These are phyloP conservation scores for Phyllostomus hastatus DNA, from an alignment of 2,113 vertebrate species.

Conservation along the genomic window DNA sequence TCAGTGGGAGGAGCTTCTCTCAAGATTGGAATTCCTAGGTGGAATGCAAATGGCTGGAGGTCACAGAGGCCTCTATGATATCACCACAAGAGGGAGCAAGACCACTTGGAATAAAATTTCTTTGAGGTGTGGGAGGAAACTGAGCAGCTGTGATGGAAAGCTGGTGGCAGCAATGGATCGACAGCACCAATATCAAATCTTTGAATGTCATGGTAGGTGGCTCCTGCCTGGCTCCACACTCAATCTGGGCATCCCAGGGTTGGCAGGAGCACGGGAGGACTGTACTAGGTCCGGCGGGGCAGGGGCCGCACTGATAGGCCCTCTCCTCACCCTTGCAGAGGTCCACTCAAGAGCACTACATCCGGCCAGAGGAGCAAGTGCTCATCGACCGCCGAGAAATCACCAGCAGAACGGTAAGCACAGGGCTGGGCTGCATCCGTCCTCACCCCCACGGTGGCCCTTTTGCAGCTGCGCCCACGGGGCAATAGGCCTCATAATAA, in stretches of 20 bases:
- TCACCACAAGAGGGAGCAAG: conserved; percentile 31
- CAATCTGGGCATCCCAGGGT: neutral
- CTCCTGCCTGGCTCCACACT: neutral
- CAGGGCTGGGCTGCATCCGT: neutral
- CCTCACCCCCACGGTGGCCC: neutral
- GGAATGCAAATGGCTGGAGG: conserved; percentile 34
- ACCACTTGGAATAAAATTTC: neutral
- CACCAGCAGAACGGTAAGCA: neutral
- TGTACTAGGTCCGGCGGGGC: neutral
- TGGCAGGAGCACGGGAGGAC: neutral
- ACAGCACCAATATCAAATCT: neutral
- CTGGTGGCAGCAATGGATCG: neutral
- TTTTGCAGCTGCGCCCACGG: neutral
- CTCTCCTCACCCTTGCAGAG: neutral
- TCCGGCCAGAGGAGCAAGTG: conserved; percentile 15
- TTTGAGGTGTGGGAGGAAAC: neutral
- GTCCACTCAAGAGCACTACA: neutral
- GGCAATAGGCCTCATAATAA: neutral
- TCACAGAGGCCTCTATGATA: conserved; percentile 59
- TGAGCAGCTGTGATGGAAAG: neutral
- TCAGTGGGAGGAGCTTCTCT: neutral
- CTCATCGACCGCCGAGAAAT: conserved; percentile 54
- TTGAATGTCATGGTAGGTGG: neutral
- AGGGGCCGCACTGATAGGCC: neutral
- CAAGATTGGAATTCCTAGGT: neutral